Evolutionary conservation across 2,888 invertebrate species (phyloP), one percentile per base, ranked within the genome.

Genomic region (Thalpophila matura): DNA sequence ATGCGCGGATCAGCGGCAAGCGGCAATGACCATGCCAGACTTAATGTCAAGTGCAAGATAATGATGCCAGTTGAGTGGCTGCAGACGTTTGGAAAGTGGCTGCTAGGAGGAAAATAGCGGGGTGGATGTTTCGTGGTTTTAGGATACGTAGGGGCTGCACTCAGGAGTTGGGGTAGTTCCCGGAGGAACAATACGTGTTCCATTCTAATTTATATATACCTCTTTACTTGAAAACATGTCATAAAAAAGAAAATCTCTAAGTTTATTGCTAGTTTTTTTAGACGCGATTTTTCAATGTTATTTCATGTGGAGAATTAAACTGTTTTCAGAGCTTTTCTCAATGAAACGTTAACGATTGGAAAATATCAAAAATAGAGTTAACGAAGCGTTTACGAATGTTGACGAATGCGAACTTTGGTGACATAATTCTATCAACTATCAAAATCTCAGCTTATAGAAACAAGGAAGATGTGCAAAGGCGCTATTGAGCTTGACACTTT

Each of bases 1-100:
- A 88, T 84, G 77, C 61, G 81, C 70, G 58, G 64, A 72, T 70
- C 76, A 45, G 70, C 74, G 63, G 85, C 90, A 89, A 75, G 66
- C 81, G 75, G 86, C 92, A 91, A 88, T 92, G 92, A 90, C 92
- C 91, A 90, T 86, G 88, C 87, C 78, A 70, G 74, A 74, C 80
- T 70, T 83, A 86, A 87, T 89, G 91, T 91, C 91, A 92, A 92
- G 91, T 90, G 89, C 88, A 86, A 72, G 66, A 66, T 65, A 49
- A 66, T 51, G 77, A 62, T 63, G 58, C 62, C 58, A 61, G 71
- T 65, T 57, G 55, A 57, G 35, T 70, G 51, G 45, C 42, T 46
- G 59, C 45, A 54, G 71, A 43, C 72, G 16, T 49, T 65, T 78
- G 65, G 77, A 70, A 77, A 77, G 77, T 70, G 33, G 24, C 61